A percentile compares a stretch with the other conserved stretches of the same genome.
Conservation (phyloP, 2,888 invertebrate genomes). For the Phyllotreta cruciferae region DNA sequence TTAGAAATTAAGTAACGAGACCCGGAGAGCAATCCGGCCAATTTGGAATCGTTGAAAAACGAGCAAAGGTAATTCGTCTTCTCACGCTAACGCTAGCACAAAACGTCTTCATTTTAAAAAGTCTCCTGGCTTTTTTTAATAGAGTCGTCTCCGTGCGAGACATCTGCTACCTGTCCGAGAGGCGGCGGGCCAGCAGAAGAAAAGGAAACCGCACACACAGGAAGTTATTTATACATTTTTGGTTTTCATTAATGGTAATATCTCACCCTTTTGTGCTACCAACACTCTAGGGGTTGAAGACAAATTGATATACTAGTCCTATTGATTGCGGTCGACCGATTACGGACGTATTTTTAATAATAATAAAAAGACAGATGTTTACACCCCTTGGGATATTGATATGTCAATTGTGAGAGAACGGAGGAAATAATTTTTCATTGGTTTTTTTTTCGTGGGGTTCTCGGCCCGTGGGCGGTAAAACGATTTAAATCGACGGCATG, state of each 20-base stretch:
- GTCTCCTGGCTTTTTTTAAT: constrained; percentile 9
- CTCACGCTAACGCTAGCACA: constrained; percentile 28
- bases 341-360: constrained; percentile 36
- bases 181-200: constrained; percentile 7
- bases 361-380: constrained; percentile 38
- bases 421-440: constrained; percentile 20
- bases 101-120: constrained; percentile 20
- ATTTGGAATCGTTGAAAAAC: constrained; percentile 29
- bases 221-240: constrained; percentile 46
- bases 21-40: constrained; percentile 20
- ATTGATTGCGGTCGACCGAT: constrained; percentile 41
- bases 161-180: constrained; percentile 30
- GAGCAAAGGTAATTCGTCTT: constrained; percentile 26
- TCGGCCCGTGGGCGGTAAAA: constrained; percentile 21
- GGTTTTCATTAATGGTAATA: constrained; percentile 44
- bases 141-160: constrained; percentile 23
- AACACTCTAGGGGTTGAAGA: constrained; percentile 38
- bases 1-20: constrained; percentile 25
- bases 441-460: background rate
- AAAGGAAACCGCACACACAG: constrained; percentile 40
- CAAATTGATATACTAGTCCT: constrained; percentile 32
- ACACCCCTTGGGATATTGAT: constrained; percentile 44
- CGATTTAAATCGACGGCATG: constrained; percentile 19
- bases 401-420: constrained; percentile 40
- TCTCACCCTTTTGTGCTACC: constrained; percentile 38